Evolutionary conservation across 2,888 invertebrate genomes (phyloP).

Genomic region (Acanthacorydalis orientalis): DNA sequence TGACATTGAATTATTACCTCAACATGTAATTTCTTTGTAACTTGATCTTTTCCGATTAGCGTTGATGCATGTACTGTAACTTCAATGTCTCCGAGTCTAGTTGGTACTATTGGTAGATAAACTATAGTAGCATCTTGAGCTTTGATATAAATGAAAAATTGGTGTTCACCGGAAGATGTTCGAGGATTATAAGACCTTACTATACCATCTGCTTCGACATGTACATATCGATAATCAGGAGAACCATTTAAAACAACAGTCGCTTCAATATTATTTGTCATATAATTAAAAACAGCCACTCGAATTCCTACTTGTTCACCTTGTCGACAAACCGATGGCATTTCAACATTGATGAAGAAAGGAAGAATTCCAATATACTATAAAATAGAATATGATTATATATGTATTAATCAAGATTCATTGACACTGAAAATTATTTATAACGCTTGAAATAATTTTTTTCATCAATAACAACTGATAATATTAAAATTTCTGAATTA

Average conservation of each 20-base stretch:
- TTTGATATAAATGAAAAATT: conserved; percentile 75
- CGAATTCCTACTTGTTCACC: conserved; percentile 90
- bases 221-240: conserved; percentile 76
- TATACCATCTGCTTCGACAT: conserved; percentile 76
- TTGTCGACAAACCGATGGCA: conserved; percentile 65
- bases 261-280: conserved; percentile 67
- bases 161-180: conserved; percentile 84
- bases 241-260: conserved; percentile 75
- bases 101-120: conserved; percentile 79
- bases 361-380: conserved; percentile 80
- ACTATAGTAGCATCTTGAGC: conserved; percentile 69
- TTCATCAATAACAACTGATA: neutral
- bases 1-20: conserved; percentile 30
- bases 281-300: conserved; percentile 88
- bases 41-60: conserved; percentile 53
- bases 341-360: conserved; percentile 90
- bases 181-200: conserved; percentile 79
- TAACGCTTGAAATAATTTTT: neutral
- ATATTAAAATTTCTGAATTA: neutral
- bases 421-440: neutral
- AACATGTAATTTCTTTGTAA: conserved; percentile 47
- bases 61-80: conserved; percentile 64
- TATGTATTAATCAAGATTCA: neutral
- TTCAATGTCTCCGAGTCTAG: conserved; percentile 54
- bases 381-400: conserved; percentile 8